Evolutionary conservation across 1,140 invertebrate species (phyloP), one percentile per base, ranked within the genome.

Genomic region (Polyergus mexicanus): DNA sequence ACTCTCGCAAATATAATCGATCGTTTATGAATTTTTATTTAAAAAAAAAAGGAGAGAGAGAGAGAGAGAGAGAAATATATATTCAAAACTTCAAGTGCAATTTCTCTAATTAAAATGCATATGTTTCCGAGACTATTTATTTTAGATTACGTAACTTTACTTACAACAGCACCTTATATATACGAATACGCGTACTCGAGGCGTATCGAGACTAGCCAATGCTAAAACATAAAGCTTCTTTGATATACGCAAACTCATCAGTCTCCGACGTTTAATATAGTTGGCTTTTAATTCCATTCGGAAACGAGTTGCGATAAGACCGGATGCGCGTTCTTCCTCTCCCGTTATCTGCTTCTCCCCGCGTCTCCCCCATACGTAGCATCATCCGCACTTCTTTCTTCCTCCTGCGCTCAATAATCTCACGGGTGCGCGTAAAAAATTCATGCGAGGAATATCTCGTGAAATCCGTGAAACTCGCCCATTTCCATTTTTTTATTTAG

Each of bases 291-390:
- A 89, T 77, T 86, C 68, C 28, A 32, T 86, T 54, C 87, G 88
- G 88, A 89, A 89, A 86, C 63, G 85, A 54, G 44, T 47, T 47
- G 88, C 78, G 88, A 89, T 89, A 89, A 89, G 87, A 60, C 85
- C 88, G 88, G 88, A 87, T 76, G 76, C 74, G 77, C 47, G 38
- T 84, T 75, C 77, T 78, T 86, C 88, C 87, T 86, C 65, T 51
- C 56, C 71, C 32, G 71, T 84, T 77, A 77, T 84, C 81, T 77
- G 32, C 54, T 84, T 77, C 72, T 65, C 4, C 32, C 35, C 41
- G 11, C 11, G 44, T 88, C 71, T 89, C 84, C 66, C 72, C 66
- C 72, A 44, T 77, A 51, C 25, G 32, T 28, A n/a, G 81, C 81
- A 22, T 47, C 60, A 84, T 76, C 47, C 72, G 54, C 68, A 16